phyloP scores from a whole-genome alignment of 2,113 vertebrate genomes.

The Apteryx owenii region DNA sequence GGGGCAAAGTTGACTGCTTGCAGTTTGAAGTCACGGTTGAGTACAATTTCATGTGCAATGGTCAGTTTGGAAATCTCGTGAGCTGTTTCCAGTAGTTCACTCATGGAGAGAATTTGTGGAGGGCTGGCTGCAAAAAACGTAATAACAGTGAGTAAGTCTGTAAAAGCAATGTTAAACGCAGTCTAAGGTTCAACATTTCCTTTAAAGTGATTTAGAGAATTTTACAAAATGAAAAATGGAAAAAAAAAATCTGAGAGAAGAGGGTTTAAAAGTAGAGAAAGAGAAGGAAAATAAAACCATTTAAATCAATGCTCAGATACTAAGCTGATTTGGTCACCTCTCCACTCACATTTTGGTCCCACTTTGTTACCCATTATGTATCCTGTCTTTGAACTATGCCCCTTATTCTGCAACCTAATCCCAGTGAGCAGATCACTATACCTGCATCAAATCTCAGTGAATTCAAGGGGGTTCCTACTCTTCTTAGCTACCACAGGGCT shows the following conservation, averaged over 20 bases:
- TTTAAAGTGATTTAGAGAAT: neutral
- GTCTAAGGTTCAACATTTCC: neutral
- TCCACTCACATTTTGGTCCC: too few relatives aligned
- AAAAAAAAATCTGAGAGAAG: neutral
- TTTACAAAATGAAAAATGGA: neutral
- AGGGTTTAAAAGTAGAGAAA: neutral
- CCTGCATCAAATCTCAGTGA: too few relatives aligned
- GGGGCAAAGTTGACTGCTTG: conserved; percentile 60
- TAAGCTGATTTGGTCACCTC: too few relatives aligned
- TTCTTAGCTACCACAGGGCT: too few relatives aligned
- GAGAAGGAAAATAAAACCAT: neutral
- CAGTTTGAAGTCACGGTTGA: conserved; percentile 65
- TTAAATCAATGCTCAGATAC: too few relatives aligned
- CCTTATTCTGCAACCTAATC: too few relatives aligned
- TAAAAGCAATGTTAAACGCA: accelerated
- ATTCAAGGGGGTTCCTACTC: too few relatives aligned
- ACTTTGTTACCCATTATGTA: too few relatives aligned
- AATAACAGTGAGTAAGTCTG: neutral
- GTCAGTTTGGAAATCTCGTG: conserved; percentile 69
- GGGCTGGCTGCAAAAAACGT: conserved; percentile 61
- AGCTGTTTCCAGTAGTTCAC: conserved; percentile 50
- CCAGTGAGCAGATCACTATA: too few relatives aligned
- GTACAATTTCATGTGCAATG: conserved; percentile 61
- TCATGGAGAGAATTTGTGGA: conserved; percentile 10
- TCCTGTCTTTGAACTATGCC: too few relatives aligned